These are phyloP conservation scores for Naja naja DNA, from an alignment of 2,113 vertebrate genomes.

Conservation along the genomic window DNA sequence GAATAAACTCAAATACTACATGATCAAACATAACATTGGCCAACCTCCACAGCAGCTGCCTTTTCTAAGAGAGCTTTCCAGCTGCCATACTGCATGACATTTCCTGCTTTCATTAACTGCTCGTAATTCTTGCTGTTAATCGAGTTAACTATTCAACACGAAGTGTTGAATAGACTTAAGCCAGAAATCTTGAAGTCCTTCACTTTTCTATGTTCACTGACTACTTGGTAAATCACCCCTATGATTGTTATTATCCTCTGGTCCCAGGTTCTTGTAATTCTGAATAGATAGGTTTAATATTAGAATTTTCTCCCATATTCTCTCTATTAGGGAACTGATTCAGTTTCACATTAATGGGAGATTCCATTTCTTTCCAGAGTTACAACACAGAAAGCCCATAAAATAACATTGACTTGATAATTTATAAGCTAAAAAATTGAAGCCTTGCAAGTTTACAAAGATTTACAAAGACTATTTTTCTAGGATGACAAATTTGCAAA, in stretches of 20 bases:
- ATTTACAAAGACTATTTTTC: not conserved
- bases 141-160: not conserved
- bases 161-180: not conserved
- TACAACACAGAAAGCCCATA: not conserved
- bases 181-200: not conserved
- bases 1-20: not conserved
- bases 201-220: not conserved
- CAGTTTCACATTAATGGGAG: not conserved
- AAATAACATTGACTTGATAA: not conserved
- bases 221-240: not conserved
- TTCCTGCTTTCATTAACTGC: not conserved
- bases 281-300: not conserved
- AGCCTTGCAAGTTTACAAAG: not conserved
- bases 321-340: not conserved
- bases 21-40: not conserved
- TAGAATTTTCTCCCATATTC: not conserved
- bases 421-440: not conserved
- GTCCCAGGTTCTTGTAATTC: not conserved
- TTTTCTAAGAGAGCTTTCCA: not conserved
- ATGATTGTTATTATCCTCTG: not conserved
- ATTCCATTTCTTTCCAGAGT: not conserved
- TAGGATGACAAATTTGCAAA: not conserved
- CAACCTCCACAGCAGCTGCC: not conserved
- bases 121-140: not conserved
- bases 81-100: not conserved